Conservation (phyloP, 2,113 vertebrate species). For the Typhlomys cinereus region DNA sequence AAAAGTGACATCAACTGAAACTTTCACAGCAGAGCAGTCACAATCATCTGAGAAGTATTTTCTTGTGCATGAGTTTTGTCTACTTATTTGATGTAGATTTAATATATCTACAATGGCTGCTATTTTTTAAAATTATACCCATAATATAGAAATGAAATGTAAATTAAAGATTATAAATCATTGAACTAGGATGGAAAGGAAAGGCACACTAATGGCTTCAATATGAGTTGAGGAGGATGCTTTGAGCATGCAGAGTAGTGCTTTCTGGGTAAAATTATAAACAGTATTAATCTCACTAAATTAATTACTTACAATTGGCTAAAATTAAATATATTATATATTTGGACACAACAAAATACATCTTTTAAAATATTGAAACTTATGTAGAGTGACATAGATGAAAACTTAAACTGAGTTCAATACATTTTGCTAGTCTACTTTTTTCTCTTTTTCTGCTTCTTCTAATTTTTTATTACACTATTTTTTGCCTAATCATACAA, state of each 20-base stretch:
- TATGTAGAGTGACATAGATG: not conserved
- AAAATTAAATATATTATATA: not conserved
- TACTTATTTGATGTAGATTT: constrained; percentile 38
- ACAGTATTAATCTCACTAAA: not conserved
- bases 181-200: fast-evolving
- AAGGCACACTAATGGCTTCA: not conserved
- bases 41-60: constrained; percentile 28
- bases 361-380: not conserved
- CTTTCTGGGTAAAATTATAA: not conserved
- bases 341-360: not conserved
- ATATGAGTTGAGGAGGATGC: not conserved
- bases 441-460: no score
- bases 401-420: not conserved
- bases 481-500: no score
- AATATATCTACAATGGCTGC: constrained; percentile 43
- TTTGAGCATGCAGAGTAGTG: not conserved
- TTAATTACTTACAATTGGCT: not conserved
- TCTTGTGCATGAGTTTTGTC: constrained; percentile 10
- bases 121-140: constrained; percentile 21
- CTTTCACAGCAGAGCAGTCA: not conserved
- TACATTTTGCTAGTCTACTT: not conserved
- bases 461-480: no score
- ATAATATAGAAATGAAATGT: not conserved
- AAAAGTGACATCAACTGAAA: not conserved
- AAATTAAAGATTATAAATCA: not conserved